phyloP scores from a whole-genome alignment of 2,113 vertebrate genomes.

The Oncorhynchus keta region DNA sequence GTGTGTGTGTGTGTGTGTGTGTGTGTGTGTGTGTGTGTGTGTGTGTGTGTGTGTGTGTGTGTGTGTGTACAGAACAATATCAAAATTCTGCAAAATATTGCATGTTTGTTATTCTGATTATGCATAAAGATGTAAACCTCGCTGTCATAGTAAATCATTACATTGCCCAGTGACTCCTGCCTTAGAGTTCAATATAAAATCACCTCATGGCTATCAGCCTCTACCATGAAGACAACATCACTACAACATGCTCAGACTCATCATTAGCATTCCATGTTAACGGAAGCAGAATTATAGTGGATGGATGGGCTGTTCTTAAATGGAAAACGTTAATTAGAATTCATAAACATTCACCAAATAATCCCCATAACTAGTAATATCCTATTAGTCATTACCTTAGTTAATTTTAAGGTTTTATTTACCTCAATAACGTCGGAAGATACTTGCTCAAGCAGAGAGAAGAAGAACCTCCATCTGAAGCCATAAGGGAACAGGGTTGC shows the following conservation, averaged over 20 bases:
- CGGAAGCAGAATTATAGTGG: too few species aligned
- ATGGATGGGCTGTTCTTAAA: too few species aligned
- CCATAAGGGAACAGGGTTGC: not conserved
- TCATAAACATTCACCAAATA: not conserved
- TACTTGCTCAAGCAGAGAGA: not conserved
- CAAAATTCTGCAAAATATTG: not conserved
- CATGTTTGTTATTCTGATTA: not conserved
- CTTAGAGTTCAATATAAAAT: not conserved
- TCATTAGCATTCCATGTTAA: not conserved
- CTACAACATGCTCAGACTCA: not conserved
- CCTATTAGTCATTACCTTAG: conserved; percentile 5
- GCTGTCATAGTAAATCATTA: not conserved
- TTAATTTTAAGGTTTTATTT: not conserved
- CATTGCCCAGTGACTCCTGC: not conserved
- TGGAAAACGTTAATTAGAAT: not conserved
- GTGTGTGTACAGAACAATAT: not conserved
- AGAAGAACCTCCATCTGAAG: not conserved
- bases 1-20: too few species aligned
- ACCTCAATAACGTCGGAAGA: conserved; percentile 9
- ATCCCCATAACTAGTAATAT: not conserved
- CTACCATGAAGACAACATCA: not conserved
- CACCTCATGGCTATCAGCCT: not conserved
- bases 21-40: too few species aligned
- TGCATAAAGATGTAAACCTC: not conserved
- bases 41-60: too few species aligned